These are phyloP conservation scores for Xanthorhoe designata DNA, from an alignment of 2,888 invertebrate species.

Conservation along the genomic window DNA sequence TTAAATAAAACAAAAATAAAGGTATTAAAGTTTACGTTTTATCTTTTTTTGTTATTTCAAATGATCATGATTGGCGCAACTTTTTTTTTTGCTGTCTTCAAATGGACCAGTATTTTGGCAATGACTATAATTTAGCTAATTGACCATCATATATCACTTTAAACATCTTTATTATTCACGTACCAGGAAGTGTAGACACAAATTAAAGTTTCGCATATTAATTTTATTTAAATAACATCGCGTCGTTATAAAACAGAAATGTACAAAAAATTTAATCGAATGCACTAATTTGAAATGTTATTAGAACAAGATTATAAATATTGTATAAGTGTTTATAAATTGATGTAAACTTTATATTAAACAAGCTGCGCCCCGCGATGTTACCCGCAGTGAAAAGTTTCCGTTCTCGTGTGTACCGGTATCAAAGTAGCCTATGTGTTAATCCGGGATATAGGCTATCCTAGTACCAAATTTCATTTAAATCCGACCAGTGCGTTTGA, in stretches of 20 bases:
- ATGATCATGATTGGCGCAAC: not conserved
- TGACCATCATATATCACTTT: constrained; percentile 38
- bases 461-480: no score
- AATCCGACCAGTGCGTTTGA: no score
- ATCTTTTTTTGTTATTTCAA: not conserved
- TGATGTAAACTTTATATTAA: not conserved
- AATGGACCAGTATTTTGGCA: constrained; percentile 14
- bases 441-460: no score
- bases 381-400: no score
- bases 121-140: constrained; percentile 35
- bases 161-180: constrained; percentile 36
- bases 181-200: constrained; percentile 39
- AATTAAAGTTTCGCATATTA: constrained; percentile 30
- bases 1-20: not conserved
- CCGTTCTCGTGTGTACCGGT: no score
- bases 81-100: not conserved
- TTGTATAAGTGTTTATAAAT: not conserved
- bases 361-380: no score
- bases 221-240: constrained; percentile 26
- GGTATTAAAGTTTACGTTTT: not conserved
- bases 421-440: no score
- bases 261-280: constrained; percentile 17
- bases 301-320: not conserved
- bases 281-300: constrained; percentile 8
- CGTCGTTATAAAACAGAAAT: constrained; percentile 10